A percentile compares a stretch with the other conserved stretches of the same genome.
phyloP scores from a whole-genome alignment of 2,888 invertebrate species.

The Drosophila macrospina region DNA sequence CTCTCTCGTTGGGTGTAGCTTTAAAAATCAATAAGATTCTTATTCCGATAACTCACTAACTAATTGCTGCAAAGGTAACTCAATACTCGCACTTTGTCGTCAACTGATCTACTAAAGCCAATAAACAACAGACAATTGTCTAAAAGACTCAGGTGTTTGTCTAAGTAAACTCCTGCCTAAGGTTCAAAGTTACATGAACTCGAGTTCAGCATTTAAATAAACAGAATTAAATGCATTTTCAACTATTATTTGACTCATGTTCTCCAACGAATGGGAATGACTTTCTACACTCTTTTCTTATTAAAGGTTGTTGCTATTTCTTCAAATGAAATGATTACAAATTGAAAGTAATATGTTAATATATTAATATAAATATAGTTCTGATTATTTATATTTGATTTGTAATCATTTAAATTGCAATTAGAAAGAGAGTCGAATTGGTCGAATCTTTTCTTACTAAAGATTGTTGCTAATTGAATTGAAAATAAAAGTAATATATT shows the following conservation, averaged over 20 bases:
- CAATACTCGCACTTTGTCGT: not conserved
- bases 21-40: slow-evolving; percentile 68
- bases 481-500: no score
- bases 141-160: not conserved
- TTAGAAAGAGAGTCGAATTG: no score
- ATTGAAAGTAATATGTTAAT: no score
- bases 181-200: slow-evolving; percentile 10
- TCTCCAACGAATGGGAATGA: not conserved
- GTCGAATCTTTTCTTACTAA: no score
- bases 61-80: slow-evolving; percentile 44
- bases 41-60: slow-evolving; percentile 19
- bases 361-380: no score
- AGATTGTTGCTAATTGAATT: no score
- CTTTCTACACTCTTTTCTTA: not conserved
- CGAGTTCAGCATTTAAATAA: not conserved
- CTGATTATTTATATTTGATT: no score
- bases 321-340: no score
- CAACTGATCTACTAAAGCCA: slow-evolving; percentile 19
- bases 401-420: no score
- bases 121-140: not conserved
- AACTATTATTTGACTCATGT: not conserved
- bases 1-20: no score
- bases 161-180: not conserved
- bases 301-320: not conserved
- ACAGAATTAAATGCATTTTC: not conserved